Percentiles rank a stretch among this genome's conserved stretches.
Evolutionary conservation across 2,888 invertebrate species (phyloP).

Genomic region (Acanthosepion pharaonis): DNA sequence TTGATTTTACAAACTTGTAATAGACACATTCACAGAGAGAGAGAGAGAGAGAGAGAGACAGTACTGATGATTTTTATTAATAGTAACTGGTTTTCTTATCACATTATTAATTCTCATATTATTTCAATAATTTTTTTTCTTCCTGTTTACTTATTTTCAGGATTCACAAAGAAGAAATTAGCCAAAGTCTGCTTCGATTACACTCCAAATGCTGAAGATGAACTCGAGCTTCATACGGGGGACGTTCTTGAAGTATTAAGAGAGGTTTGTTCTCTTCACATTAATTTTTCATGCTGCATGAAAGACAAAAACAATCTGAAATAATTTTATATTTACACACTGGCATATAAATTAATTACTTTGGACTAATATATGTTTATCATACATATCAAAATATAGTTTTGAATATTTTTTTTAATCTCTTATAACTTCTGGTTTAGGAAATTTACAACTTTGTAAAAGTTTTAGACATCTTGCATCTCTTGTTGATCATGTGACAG

Average conservation of each 20-base stretch:
- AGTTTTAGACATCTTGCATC: no score
- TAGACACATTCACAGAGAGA: no score
- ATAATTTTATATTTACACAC: background rate
- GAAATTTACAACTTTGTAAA: no score
- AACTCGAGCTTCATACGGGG: constrained; percentile 88
- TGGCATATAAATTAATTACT: no score
- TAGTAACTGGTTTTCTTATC: background rate
- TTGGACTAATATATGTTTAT: no score
- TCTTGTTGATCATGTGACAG: no score
- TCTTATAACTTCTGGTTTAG: no score
- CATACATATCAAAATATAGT: no score
- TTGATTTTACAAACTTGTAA: no score
- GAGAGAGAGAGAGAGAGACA: no score
- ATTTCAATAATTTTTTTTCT: background rate
- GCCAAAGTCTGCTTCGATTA: constrained; percentile 78
- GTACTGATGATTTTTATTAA: no score
- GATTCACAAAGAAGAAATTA: constrained; percentile 58
- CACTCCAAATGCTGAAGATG: constrained; percentile 93
- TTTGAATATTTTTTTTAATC: no score
- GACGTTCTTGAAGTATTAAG: constrained; percentile 92
- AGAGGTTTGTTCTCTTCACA: constrained; percentile 78
- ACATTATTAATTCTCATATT: background rate
- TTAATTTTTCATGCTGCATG: background rate
- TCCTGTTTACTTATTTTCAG: background rate
- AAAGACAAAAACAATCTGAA: background rate